Evolutionary conservation across 2,113 vertebrate species (phyloP), one percentile per base, ranked within the genome.

Genomic region (Periophthalmodon schlosseri): DNA sequence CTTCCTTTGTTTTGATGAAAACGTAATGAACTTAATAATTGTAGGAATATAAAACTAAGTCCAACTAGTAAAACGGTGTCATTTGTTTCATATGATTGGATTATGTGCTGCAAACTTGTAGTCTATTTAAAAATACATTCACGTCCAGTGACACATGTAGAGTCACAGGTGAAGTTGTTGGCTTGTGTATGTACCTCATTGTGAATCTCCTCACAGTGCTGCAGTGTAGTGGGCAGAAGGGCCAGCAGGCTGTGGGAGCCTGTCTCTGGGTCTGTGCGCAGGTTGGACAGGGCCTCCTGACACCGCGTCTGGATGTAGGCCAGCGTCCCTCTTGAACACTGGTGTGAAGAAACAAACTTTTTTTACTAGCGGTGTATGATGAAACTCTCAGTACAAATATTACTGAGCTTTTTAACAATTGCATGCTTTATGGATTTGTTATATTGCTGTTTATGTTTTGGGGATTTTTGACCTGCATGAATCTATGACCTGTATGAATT

Each of bases 241-340:
- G 94, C 94, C 77, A 92, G 93, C 91, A 99, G 80, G 80, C 91
- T 94, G 71, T 93, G 88, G 57, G 82, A 81, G 39, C 82, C 89
- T 0, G 90, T 91, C 69, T 94, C 91, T 0, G 91, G 82, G 73
- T 94, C 92, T 0, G 85, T 89, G 23, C 82, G 84, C 66, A 99
- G 84, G 89, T 98, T 97, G 82, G 95, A 94, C 85, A 98, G 90
- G 18, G 96, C 97, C 82, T 95, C 71, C 61, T 92, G 91, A 89
- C 96, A 97, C 33, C 75, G 95, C 13, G 91, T 92, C 85, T 94
- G 83, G 84, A 99, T 98, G 78, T 98, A 98, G 70, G 95, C 94
- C 90, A 99, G 79, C 0, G 97, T 98, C 78, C 97, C 97, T 2
- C 88, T 94, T 0, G 95, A 96, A 87, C 95, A 98, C 97, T 99